phyloP scores from a whole-genome alignment of 2,888 invertebrate genomes.

The Cabera pusaria region DNA sequence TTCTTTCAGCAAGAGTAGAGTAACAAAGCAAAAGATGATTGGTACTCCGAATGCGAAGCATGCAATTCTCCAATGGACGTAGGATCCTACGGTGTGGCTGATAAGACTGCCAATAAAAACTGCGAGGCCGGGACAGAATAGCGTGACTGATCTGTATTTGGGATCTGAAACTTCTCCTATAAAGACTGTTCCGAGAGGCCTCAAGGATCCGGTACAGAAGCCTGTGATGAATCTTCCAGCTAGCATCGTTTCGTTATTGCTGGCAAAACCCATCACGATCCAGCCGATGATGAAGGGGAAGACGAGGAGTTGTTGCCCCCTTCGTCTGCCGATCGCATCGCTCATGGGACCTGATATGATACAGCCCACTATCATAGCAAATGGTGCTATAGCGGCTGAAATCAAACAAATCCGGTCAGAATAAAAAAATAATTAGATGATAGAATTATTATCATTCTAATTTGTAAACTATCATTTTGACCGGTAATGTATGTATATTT shows the following conservation, averaged over 20 bases:
- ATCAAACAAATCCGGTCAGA: too few relatives aligned
- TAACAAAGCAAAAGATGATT: slow-evolving; percentile 36
- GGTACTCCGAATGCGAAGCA: slow-evolving; percentile 44
- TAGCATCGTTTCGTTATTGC: slow-evolving; percentile 39
- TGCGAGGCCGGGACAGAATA: slow-evolving; percentile 42
- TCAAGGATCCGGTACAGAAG: slow-evolving; percentile 43
- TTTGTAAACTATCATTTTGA: too few relatives aligned
- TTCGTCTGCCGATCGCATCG: slow-evolving; percentile 50
- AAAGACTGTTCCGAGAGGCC: slow-evolving; percentile 47
- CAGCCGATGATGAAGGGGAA: slow-evolving; percentile 48
- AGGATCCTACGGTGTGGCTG: slow-evolving; percentile 45
- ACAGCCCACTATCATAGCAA: slow-evolving; percentile 52
- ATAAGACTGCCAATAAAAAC: slow-evolving; percentile 42
- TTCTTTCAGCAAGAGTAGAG: slow-evolving; percentile 48
- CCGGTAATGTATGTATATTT: too few relatives aligned
- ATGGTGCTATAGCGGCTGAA: slow-evolving; percentile 48
- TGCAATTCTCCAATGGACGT: slow-evolving; percentile 44
- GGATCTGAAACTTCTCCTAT: slow-evolving; percentile 54
- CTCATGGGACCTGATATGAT: slow-evolving; percentile 47
- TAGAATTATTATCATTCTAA: too few relatives aligned
- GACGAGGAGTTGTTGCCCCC: slow-evolving; percentile 42
- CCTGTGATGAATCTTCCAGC: slow-evolving; percentile 51
- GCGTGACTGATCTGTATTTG: slow-evolving; percentile 44
- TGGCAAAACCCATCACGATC: slow-evolving; percentile 43
- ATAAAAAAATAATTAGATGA: too few relatives aligned